Percentiles rank a stretch among this genome's conserved stretches.
Evolutionary conservation across 1,140 invertebrate genomes (phyloP).

Genomic region (Phocides pigmalion): DNA sequence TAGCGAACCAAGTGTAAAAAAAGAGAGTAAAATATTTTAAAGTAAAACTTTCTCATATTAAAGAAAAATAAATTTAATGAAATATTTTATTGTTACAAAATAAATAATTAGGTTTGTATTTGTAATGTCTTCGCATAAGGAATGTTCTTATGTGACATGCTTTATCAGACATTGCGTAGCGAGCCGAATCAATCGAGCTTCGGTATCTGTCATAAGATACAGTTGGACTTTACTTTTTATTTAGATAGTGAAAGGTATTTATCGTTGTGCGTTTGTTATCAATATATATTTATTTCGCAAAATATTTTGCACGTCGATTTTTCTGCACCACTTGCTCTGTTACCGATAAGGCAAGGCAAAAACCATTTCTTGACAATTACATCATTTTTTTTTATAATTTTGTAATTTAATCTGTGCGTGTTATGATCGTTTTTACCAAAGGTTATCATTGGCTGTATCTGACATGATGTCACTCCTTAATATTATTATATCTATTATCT

Average conservation of each 20-base stretch:
- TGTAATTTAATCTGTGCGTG: not conserved
- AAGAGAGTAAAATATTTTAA: too few relatives aligned
- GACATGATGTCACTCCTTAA: not conserved
- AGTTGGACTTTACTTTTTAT: too few relatives aligned
- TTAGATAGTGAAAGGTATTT: not conserved
- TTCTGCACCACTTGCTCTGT: not conserved
- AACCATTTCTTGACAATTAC: not conserved
- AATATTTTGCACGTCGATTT: not conserved
- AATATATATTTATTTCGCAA: not conserved
- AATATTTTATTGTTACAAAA: too few relatives aligned
- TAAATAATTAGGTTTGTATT: too few relatives aligned
- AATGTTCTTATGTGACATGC: too few relatives aligned
- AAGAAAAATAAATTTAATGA: too few relatives aligned
- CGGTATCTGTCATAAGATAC: too few relatives aligned
- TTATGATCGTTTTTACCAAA: not conserved
- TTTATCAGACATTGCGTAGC: too few relatives aligned
- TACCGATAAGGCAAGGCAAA: constrained; percentile 2
- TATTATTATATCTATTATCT: not conserved
- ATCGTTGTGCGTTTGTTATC: not conserved
- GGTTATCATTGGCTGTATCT: not conserved
- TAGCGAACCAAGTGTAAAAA: too few relatives aligned
- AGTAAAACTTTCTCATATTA: too few relatives aligned
- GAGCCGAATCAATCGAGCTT: too few relatives aligned
- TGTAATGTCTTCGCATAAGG: too few relatives aligned
- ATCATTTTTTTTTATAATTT: not conserved